Conservation (phyloP, 2,797 vertebrate genomes). For the Saguinus oedipus region DNA sequence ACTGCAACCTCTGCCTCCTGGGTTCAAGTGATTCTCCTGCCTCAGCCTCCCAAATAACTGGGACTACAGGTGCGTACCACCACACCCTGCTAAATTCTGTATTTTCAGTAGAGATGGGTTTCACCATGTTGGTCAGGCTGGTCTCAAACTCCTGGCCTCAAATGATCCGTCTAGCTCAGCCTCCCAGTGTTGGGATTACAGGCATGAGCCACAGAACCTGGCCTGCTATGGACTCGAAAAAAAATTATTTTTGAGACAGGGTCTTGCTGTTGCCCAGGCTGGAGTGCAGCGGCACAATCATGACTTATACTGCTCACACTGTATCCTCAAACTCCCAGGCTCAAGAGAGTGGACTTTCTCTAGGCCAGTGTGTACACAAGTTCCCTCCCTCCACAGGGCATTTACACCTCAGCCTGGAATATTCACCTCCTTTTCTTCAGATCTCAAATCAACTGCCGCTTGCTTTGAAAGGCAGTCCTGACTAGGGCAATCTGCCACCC, state of each 20-base stretch:
- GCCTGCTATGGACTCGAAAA: background rate
- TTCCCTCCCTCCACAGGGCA: background rate
- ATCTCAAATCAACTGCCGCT: background rate
- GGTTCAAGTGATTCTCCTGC: background rate
- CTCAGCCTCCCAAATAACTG: background rate
- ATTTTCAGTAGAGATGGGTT: background rate
- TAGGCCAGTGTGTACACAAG: background rate
- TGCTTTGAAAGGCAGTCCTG: background rate
- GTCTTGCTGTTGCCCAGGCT: background rate
- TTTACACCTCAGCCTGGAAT: background rate
- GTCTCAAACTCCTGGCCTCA: background rate
- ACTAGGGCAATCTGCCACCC: background rate
- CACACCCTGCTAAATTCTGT: background rate
- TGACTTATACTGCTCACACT: background rate
- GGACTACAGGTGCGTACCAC: background rate
- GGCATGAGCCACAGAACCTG: background rate
- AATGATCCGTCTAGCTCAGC: background rate
- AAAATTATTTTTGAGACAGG: background rate
- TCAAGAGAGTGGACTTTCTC: background rate
- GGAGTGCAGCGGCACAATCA: background rate
- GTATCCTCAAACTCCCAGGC: background rate
- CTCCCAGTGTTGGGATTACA: background rate
- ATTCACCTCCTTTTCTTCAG: background rate
- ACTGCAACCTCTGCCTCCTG: background rate
- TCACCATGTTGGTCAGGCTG: background rate